These are phyloP conservation scores for Platyura marginata DNA, from an alignment of 1,140 invertebrate species.

Conservation along the genomic window DNA sequence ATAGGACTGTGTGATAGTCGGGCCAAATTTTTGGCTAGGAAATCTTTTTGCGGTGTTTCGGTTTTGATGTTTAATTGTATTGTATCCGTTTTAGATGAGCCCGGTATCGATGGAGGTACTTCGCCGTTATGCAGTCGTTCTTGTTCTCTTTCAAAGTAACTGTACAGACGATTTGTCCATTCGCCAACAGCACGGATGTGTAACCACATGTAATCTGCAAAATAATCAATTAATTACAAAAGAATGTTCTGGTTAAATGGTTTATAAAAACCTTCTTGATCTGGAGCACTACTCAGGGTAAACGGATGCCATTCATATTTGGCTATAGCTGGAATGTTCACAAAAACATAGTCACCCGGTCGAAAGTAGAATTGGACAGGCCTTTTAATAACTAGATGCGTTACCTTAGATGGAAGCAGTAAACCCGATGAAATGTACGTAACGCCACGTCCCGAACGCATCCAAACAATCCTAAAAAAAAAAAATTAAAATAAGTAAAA, in stretches of 20 bases:
- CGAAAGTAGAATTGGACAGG: slow-evolving; percentile 74
- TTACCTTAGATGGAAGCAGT: slow-evolving; percentile 69
- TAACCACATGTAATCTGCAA: slow-evolving; percentile 72
- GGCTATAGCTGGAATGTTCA: slow-evolving; percentile 83
- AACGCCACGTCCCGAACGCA: slow-evolving; percentile 50
- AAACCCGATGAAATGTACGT: slow-evolving; percentile 74
- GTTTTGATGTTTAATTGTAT: slow-evolving; percentile 3
- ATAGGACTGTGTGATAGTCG: slow-evolving; percentile 8
- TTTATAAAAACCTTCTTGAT: slow-evolving; percentile 87
- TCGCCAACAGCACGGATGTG: slow-evolving; percentile 86
- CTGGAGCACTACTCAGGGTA: slow-evolving; percentile 88
- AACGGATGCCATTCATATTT: slow-evolving; percentile 96
- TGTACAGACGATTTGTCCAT: slow-evolving; percentile 83
- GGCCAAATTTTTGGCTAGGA: slow-evolving; percentile 16
- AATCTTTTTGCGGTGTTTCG: slow-evolving; percentile 19
- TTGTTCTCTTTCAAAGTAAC: slow-evolving; percentile 72
- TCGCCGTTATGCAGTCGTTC: slow-evolving; percentile 46
- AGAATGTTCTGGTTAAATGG: no score
- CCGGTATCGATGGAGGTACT: slow-evolving; percentile 17
- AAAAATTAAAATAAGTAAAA: not conserved
- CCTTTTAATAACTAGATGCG: slow-evolving; percentile 69
- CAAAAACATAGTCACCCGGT: slow-evolving; percentile 88
- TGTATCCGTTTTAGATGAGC: slow-evolving; percentile 13
- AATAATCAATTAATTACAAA: no score
- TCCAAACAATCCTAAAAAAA: slow-evolving; percentile 25